phyloP scores from a whole-genome alignment of 1,140 invertebrate genomes.

The Contarinia nasturtii region DNA sequence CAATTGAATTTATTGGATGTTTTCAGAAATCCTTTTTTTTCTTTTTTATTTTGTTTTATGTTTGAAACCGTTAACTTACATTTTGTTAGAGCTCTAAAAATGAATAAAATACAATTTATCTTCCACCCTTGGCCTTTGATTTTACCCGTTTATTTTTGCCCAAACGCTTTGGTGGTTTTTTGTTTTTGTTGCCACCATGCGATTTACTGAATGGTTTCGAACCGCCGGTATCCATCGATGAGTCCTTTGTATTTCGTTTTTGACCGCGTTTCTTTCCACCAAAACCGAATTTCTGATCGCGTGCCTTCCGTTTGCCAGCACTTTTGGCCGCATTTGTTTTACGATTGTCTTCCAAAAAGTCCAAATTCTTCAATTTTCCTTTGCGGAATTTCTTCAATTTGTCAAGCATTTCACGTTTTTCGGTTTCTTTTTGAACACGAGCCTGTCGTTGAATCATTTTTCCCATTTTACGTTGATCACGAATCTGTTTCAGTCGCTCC shows the following conservation, averaged over 20 bases:
- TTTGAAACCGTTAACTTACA: too few species aligned
- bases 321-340: slow-evolving; percentile 20
- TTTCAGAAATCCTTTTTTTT: too few species aligned
- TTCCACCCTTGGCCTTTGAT: not conserved
- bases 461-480: slow-evolving; percentile 80
- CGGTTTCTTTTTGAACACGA: slow-evolving; percentile 52
- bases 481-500: slow-evolving; percentile 74
- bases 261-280: slow-evolving; percentile 84
- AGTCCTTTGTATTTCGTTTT: slow-evolving; percentile 76
- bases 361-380: slow-evolving; percentile 55
- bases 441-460: slow-evolving; percentile 67
- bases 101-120: not conserved
- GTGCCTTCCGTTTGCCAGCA: slow-evolving; percentile 39
- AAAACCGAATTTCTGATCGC: slow-evolving; percentile 83
- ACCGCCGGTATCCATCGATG: slow-evolving; percentile 31
- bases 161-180: not conserved
- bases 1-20: too few species aligned
- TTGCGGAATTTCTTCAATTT: slow-evolving; percentile 72
- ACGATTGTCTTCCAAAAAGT: slow-evolving; percentile 66
- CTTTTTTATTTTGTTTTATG: too few species aligned
- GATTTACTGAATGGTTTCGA: slow-evolving; percentile 5
- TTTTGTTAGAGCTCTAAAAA: too few species aligned
- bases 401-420: slow-evolving; percentile 62
- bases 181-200: not conserved
- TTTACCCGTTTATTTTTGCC: not conserved